Conservation (phyloP, 2,888 invertebrate genomes). For the Drosophila pegasa region DNA sequence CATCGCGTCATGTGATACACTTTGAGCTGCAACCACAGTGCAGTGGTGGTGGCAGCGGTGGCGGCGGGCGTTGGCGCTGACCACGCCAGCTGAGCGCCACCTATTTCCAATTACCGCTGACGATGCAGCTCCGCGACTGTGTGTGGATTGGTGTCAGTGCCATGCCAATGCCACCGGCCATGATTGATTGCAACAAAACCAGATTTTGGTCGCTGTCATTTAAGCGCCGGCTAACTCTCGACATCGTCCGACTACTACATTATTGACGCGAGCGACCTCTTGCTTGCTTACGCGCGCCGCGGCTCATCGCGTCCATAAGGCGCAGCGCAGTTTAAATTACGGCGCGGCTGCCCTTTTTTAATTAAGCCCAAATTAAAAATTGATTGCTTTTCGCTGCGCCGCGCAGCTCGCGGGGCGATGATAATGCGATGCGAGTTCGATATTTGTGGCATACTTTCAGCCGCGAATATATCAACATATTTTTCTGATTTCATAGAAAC, state of each 20-base stretch:
- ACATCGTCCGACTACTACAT: constrained; percentile 42
- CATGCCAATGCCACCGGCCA: constrained; percentile 43
- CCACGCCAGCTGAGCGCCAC: constrained; percentile 74
- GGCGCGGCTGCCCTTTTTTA: constrained; percentile 69
- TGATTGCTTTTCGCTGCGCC: constrained; percentile 74
- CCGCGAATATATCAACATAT: constrained; percentile 18
- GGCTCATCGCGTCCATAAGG: constrained; percentile 35
- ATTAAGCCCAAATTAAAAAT: constrained; percentile 77
- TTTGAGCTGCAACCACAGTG: constrained; percentile 61
- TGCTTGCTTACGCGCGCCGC: not conserved
- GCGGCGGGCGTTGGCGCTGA: constrained; percentile 24
- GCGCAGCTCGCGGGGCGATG: constrained; percentile 47
- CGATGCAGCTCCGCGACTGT: constrained; percentile 39
- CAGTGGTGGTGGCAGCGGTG: constrained; percentile 30
- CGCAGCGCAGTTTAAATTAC: constrained; percentile 64
- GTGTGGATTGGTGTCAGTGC: constrained; percentile 4
- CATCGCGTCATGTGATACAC: constrained; percentile 46
- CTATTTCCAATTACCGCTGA: constrained; percentile 78
- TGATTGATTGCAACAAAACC: constrained; percentile 79
- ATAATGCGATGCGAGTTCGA: constrained; percentile 42
- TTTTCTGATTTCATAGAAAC: not conserved
- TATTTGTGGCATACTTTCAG: constrained; percentile 31
- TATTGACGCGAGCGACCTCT: constrained; percentile 32
- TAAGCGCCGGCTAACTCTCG: constrained; percentile 70
- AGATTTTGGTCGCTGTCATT: constrained; percentile 78